phyloP scores from a whole-genome alignment of 1,140 invertebrate genomes.

The Lepidurus packardi region DNA sequence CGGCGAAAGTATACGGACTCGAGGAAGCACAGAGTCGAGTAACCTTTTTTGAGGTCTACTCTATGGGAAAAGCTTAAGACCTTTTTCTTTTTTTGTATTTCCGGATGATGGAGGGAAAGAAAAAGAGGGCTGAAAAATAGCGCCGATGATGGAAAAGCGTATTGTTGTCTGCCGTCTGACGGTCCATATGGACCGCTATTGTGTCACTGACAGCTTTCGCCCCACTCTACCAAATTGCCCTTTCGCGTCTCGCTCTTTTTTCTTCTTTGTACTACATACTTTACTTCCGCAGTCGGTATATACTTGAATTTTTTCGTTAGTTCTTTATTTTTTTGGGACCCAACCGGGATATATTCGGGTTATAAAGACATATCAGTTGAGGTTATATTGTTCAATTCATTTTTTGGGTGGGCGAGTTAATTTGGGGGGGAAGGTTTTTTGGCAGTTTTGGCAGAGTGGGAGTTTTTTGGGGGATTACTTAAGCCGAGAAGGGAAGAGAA shows the following conservation, averaged over 20 bases:
- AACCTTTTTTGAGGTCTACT: conserved; percentile 12
- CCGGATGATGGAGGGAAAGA: background rate
- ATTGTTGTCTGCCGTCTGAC: conserved; percentile 21
- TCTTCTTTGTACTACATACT: background rate
- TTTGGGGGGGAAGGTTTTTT: background rate
- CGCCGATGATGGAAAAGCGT: conserved; percentile 16
- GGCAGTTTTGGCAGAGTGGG: background rate
- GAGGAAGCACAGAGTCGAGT: background rate
- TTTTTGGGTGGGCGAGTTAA: background rate
- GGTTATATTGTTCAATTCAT: background rate
- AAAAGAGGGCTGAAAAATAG: background rate
- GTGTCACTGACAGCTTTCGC: conserved; percentile 18
- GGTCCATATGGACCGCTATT: conserved; percentile 13
- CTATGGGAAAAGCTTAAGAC: background rate
- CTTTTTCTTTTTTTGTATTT: background rate
- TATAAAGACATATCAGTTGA: background rate
- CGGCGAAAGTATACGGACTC: background rate
- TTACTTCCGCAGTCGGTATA: background rate
- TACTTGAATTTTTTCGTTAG: background rate
- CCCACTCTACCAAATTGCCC: conserved; percentile 18
- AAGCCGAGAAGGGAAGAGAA: background rate
- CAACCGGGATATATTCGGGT: background rate
- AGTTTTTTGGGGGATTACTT: background rate
- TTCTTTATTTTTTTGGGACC: background rate
- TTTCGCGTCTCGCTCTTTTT: conserved; percentile 18